These are phyloP conservation scores for Eurois occulta DNA, from an alignment of 2,888 invertebrate genomes.

Conservation along the genomic window DNA sequence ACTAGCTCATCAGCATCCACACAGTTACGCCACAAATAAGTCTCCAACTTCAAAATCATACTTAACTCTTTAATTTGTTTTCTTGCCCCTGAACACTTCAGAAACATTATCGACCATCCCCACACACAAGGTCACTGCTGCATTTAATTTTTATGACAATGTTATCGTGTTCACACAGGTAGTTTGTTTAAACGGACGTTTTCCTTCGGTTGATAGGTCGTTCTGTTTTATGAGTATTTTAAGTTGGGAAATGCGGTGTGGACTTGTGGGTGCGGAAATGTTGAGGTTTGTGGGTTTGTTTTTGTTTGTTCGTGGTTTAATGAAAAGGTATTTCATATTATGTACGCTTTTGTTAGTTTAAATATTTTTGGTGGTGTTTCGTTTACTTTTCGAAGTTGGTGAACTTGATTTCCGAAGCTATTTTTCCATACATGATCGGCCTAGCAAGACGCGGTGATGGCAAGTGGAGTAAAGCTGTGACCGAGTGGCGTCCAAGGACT, in stretches of 20 bases:
- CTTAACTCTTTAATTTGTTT: slow-evolving; percentile 29
- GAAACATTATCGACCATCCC: slow-evolving; percentile 27
- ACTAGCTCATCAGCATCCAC: not conserved
- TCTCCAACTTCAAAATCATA: not conserved
- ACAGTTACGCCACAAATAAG: slow-evolving; percentile 15
- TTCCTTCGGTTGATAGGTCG: slow-evolving; percentile 48
- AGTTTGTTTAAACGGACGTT: slow-evolving; percentile 47
- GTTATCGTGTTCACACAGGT: slow-evolving; percentile 49
- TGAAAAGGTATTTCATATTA: not conserved
- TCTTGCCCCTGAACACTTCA: slow-evolving; percentile 37
- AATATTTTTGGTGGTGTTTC: not conserved
- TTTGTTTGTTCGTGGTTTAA: not conserved
- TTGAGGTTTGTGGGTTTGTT: slow-evolving; percentile 12
- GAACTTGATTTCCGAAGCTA: not conserved
- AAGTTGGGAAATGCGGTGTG: slow-evolving; percentile 21
- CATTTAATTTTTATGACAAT: slow-evolving; percentile 60
- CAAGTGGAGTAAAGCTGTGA: too few species aligned
- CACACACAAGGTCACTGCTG: slow-evolving; percentile 44
- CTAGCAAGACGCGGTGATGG: too few species aligned
- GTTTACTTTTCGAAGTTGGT: not conserved
- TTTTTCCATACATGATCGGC: too few species aligned
- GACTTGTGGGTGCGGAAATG: slow-evolving; percentile 8
- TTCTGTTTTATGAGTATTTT: slow-evolving; percentile 44
- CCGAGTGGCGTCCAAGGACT: too few species aligned
- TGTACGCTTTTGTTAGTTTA: not conserved